Evolutionary conservation across 2,113 vertebrate species (phyloP), one percentile per base, ranked within the genome.

Genomic region (Otis tarda): DNA sequence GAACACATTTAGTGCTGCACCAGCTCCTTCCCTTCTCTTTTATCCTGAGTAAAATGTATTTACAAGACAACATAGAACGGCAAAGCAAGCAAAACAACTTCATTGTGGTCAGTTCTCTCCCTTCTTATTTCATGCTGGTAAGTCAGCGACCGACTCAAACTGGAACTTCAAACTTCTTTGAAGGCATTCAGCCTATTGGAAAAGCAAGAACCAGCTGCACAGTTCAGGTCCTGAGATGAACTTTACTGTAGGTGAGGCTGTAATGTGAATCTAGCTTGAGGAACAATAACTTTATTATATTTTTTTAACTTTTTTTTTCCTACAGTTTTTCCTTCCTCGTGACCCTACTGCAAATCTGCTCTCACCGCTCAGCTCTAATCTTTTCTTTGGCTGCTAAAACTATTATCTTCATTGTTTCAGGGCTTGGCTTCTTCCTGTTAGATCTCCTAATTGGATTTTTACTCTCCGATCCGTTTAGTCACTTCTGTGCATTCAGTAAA

Each of bases 371-470:
- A 4, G 17, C 56, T 91, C 81, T 82, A 70, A 93, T 96, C 74
- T 89, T 78, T 95, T 88, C 73, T 83, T 94, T 95, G 83, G 93
- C 80, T 76, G 61, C 79, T 95, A 89, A 84, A 94, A 53, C 67
- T 76, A 93, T 94, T 93, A 87, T 68, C 92, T 87, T 91, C 86
- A 91, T 94, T 96, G 87, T 95, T 96, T 81, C 81, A 73, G 77
- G 77, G 86, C 84, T 90, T 90, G 84, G 87, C 71, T 96, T 80
- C 93, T 90, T 94, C 90, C 86, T 90, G 41, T 65, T 91, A 94
- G 70, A 94, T 82, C 78, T 94, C 74, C 77, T 97, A 92, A 95
- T 89, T 95, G 94, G 94, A 93, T 97, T 97, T 97, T 81, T 95
- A 47, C 77, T 82, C 84, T 95, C 83, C 2, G 0, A 91, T 95